Base-by-base conservation (phyloP, 2,113 vertebrate species). In the Myxocyprinus asiaticus region DNA sequence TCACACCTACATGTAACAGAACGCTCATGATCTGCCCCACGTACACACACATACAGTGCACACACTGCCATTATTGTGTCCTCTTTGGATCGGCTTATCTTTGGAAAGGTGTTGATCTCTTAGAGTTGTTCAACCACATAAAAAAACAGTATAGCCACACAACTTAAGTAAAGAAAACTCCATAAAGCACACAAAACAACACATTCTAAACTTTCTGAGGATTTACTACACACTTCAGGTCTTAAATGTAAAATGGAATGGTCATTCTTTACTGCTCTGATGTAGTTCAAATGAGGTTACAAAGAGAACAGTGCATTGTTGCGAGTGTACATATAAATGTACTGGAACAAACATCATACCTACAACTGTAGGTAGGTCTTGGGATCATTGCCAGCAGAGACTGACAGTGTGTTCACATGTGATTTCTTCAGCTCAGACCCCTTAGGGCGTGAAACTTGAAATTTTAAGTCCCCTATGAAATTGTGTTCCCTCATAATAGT, bases 1-100 rank as follows among this genome's bases (percentile, higher is more conserved):
- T 81, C 80, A 84, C 76, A 84, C 70, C 76, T 83, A 56, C 70
- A 76, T 76, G 79, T 84, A 84, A 84, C 48, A 73, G 33, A 81
- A 81, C 17, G 58, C 83, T 71, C 51, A 10, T 9, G 47, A 42
- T 68, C 64, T 80, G 62, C 68, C 72, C 33, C 61, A 67, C 70
- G 33, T 14, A 70, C 58, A 84, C 55, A 77, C 22, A 33, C 22
- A 33, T 33, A 33, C 22, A 33, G 22, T 33, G 3, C 64, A 78
- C 55, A 43, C 59, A 55, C 47, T n/a, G 47, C n/a, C 58, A 62
- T 51, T 47, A 22, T 5, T n/a, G 9, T 44, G 58, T 56, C 67
- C 22, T 47, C 53, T 68, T 42, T 43, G 5, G 45, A 56, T 33
- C 22, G 8, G 59, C 22, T 59, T 7, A 55, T 62, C 22, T 33